Conservation (phyloP, 2,888 invertebrate species). For the Clanis bilineata region DNA sequence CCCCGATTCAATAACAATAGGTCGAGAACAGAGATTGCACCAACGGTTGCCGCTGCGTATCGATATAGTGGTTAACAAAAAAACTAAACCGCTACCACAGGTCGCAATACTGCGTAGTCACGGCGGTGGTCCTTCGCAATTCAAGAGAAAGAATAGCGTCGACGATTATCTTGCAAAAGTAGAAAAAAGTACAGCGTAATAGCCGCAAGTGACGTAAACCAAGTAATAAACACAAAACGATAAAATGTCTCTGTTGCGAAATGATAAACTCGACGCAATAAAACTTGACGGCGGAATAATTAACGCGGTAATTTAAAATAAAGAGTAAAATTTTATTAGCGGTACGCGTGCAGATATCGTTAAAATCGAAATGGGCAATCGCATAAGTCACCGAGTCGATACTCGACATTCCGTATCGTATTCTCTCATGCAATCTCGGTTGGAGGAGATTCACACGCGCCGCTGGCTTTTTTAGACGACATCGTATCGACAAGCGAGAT, state of each 20-base stretch:
- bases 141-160: conserved; percentile 26
- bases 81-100: conserved; percentile 41
- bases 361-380: background rate
- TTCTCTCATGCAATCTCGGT: conserved; percentile 68
- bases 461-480: conserved; percentile 59
- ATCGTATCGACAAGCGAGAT: conserved; percentile 64
- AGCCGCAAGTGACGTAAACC: conserved; percentile 31
- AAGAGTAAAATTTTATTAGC: conserved; percentile 9
- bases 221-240: background rate
- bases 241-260: background rate
- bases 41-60: conserved; percentile 49
- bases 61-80: conserved; percentile 48
- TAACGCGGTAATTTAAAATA: background rate
- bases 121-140: conserved; percentile 48
- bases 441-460: conserved; percentile 76
- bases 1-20: conserved; percentile 50
- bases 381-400: conserved; percentile 44
- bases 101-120: conserved; percentile 51
- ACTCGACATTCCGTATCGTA: conserved; percentile 55
- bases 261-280: background rate
- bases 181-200: conserved; percentile 31
- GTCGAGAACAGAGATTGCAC: conserved; percentile 46
- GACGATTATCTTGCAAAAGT: conserved; percentile 35
- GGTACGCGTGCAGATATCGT: background rate
- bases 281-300: background rate